These are phyloP conservation scores for Drosophila erecta DNA, from an alignment of 1,140 invertebrate species.

Conservation along the genomic window DNA sequence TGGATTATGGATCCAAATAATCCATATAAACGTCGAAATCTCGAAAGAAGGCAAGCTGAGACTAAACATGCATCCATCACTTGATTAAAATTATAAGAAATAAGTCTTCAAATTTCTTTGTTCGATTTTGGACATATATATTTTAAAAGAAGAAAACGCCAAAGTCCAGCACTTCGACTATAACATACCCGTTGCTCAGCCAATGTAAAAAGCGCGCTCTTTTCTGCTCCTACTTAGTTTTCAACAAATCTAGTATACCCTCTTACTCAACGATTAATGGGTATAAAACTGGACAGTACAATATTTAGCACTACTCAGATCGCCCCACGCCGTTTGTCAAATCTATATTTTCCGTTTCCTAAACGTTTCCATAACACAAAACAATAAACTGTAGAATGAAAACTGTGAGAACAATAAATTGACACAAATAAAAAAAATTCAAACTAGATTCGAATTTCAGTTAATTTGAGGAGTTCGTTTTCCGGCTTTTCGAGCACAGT, in stretches of 20 bases:
- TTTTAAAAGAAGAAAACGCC: too few relatives aligned
- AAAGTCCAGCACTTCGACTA: too few relatives aligned
- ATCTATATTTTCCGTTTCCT: slow-evolving; percentile 37
- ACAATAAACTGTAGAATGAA: slow-evolving; percentile 45
- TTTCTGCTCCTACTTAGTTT: too few relatives aligned
- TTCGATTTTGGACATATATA: too few relatives aligned
- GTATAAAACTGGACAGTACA: background rate
- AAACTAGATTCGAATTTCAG: slow-evolving; percentile 61
- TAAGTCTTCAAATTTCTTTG: too few relatives aligned
- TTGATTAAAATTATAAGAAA: background rate
- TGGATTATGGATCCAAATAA: background rate
- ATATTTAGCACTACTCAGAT: slow-evolving; percentile 10
- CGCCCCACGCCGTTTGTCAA: slow-evolving; percentile 17
- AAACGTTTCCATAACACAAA: slow-evolving; percentile 22
- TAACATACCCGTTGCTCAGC: too few relatives aligned
- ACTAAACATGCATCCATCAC: too few relatives aligned
- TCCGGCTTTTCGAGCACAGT: slow-evolving; percentile 14
- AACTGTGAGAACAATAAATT: slow-evolving; percentile 39
- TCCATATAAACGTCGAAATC: background rate
- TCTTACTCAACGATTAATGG: too few relatives aligned
- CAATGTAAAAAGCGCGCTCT: too few relatives aligned
- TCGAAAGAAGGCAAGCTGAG: too few relatives aligned
- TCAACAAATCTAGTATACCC: background rate
- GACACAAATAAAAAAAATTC: slow-evolving; percentile 37
- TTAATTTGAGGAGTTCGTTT: slow-evolving; percentile 63